Evolutionary conservation across 1,140 invertebrate genomes (phyloP).

Genomic region (Cheumatopsyche charites): DNA sequence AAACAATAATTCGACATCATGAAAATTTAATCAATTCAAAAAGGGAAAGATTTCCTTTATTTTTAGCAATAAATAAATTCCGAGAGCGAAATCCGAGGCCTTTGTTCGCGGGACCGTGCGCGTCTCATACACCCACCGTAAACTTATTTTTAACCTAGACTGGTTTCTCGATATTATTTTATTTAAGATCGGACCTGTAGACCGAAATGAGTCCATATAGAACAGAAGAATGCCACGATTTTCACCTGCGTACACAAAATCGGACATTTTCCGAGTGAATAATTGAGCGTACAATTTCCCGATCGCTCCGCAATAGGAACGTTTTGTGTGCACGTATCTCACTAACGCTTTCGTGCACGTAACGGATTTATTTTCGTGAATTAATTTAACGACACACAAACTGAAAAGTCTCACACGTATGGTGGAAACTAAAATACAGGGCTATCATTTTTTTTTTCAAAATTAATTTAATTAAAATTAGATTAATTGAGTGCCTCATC

Average conservation of each 20-base stretch:
- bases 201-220: neutral
- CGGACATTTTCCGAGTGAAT: slow-evolving; percentile 24
- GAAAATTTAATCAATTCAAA: too few relatives aligned
- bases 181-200: neutral
- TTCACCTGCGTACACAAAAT: slow-evolving; percentile 16
- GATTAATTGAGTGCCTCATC: too few relatives aligned
- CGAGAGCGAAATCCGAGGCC: neutral
- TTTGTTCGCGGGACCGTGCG: neutral
- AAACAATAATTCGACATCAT: too few relatives aligned
- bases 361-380: too few relatives aligned
- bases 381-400: too few relatives aligned
- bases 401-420: too few relatives aligned
- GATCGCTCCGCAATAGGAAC: slow-evolving; percentile 2
- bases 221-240: slow-evolving; percentile 11
- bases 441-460: too few relatives aligned
- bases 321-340: neutral
- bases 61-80: neutral
- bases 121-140: neutral
- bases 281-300: slow-evolving; percentile 26
- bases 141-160: slow-evolving; percentile 24
- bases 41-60: too few relatives aligned
- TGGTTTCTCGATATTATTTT: slow-evolving; percentile 17
- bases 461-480: too few relatives aligned
- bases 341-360: too few relatives aligned
- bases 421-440: too few relatives aligned